Conservation (phyloP, 1,140 invertebrate genomes). For the Sesamia nonagrioides region DNA sequence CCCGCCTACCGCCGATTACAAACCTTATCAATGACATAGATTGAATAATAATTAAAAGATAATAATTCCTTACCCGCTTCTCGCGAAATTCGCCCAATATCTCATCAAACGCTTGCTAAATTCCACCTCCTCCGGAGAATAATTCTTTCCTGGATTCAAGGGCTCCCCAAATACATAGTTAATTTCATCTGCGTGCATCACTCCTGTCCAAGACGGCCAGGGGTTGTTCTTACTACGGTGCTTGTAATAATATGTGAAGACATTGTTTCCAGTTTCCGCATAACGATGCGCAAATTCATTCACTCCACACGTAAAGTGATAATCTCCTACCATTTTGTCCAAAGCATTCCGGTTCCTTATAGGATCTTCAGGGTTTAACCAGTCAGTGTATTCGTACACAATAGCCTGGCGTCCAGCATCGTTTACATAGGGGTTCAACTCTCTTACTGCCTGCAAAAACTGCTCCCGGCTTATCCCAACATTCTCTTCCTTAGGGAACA, state of each 20-base stretch:
- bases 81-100: conserved; percentile 98
- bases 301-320: conserved; percentile 98
- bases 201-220: conserved; percentile 98
- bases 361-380: conserved; percentile 95
- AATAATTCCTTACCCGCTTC: conserved; percentile 92
- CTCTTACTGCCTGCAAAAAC: conserved; percentile 92
- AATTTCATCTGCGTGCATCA: conserved; percentile 98
- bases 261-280: conserved; percentile 95
- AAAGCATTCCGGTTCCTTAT: conserved; percentile 94
- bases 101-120: conserved; percentile 96
- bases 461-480: conserved; percentile 93
- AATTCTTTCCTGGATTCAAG: conserved; percentile 93
- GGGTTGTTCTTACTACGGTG: conserved; percentile 95
- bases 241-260: conserved; percentile 98
- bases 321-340: conserved; percentile 98
- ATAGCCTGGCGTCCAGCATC: conserved; percentile 94
- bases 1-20: too few species aligned
- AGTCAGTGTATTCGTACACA: conserved; percentile 97
- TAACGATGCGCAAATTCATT: conserved; percentile 97
- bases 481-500: conserved; percentile 95
- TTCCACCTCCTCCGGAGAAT: conserved; percentile 93
- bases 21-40: background rate
- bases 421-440: conserved; percentile 95
- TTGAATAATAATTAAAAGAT: background rate
- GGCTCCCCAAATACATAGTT: conserved; percentile 98